These are phyloP conservation scores for Macrochelys suwanniensis DNA, from an alignment of 2,797 vertebrate genomes.

Conservation along the genomic window DNA sequence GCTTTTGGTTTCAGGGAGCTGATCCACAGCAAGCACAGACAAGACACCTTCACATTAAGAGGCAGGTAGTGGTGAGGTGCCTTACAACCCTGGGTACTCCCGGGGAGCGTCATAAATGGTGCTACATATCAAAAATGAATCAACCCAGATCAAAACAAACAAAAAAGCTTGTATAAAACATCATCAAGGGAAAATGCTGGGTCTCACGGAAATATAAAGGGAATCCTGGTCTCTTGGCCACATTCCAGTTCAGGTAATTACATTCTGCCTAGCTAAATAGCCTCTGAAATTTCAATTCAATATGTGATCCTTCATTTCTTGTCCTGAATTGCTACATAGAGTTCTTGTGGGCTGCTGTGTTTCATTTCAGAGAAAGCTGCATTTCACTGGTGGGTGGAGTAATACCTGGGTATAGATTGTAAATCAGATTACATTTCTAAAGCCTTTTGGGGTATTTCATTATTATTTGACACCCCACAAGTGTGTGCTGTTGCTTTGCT, in stretches of 20 bases:
- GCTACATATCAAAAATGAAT: not conserved
- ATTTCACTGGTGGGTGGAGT: not conserved
- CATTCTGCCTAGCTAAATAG: not conserved
- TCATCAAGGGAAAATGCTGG: not conserved
- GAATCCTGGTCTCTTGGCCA: not conserved
- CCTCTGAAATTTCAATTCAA: not conserved
- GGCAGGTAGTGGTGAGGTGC: too few species aligned
- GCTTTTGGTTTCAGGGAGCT: too few species aligned
- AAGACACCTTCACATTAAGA: too few species aligned
- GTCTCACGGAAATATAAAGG: not conserved
- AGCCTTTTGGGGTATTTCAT: not conserved
- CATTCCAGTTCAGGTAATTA: not conserved
- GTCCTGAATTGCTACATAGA: accelerated
- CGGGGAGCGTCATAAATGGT: not conserved
- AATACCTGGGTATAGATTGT: not conserved
- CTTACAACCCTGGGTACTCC: too few species aligned
- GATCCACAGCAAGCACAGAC: too few species aligned
- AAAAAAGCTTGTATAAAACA: not conserved
- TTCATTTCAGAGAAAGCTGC: not conserved
- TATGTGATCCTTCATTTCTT: not conserved
- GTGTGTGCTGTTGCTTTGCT: not conserved
- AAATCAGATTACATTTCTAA: not conserved
- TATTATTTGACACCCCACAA: not conserved
- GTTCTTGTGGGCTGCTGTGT: not conserved
- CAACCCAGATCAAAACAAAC: not conserved